Evolutionary conservation across 2,888 invertebrate species (phyloP).

Genomic region (Seira musarum): DNA sequence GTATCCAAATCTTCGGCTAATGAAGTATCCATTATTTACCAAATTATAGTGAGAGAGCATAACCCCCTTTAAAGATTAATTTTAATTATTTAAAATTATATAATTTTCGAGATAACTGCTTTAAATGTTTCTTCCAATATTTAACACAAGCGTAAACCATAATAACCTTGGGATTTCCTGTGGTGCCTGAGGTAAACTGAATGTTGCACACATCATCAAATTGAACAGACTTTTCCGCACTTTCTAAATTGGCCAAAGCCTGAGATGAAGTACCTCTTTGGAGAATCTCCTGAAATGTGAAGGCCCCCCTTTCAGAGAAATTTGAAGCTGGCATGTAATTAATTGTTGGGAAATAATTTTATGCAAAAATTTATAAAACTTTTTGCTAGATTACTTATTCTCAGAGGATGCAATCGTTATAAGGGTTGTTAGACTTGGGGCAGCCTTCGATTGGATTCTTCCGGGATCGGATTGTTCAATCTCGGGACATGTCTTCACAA

Average conservation of each 20-base stretch:
- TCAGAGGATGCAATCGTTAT: conserved; percentile 63
- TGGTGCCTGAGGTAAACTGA: conserved; percentile 82
- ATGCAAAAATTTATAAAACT: no score
- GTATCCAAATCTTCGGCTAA: conserved; percentile 70
- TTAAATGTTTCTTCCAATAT: no score
- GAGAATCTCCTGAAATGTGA: conserved; percentile 73
- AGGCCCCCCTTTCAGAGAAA: conserved; percentile 72
- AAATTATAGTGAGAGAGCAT: conserved; percentile 74
- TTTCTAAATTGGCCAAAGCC: conserved; percentile 71
- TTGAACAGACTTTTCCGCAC: conserved; percentile 76
- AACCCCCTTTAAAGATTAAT: background rate
- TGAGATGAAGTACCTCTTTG: conserved; percentile 72
- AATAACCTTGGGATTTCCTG: background rate
- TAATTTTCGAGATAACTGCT: no score
- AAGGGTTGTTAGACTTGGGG: conserved; percentile 34
- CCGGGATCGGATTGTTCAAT: conserved; percentile 73
- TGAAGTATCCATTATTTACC: conserved; percentile 74
- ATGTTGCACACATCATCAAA: conserved; percentile 83
- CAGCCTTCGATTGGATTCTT: conserved; percentile 73
- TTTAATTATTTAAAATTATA: conserved; percentile 68
- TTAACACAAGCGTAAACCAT: no score
- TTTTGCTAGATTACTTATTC: no score
- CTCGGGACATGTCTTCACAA: conserved; percentile 77
- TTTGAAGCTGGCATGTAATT: background rate
- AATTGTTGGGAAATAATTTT: no score